These are phyloP conservation scores for Hypotaenidia okinawae DNA, from an alignment of 2,797 vertebrate genomes.

Conservation along the genomic window DNA sequence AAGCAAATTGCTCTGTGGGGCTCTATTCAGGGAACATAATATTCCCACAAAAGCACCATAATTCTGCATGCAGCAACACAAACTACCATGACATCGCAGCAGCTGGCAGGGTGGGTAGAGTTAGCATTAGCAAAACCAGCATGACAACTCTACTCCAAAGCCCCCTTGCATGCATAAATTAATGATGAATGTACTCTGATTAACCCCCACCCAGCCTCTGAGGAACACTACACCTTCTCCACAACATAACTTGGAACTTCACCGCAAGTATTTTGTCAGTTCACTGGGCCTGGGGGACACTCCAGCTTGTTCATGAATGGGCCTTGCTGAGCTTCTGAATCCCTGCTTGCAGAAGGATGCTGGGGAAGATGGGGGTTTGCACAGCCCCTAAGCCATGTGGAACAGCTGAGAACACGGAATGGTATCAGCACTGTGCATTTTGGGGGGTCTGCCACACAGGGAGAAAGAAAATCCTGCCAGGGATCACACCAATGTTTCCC, in stretches of 20 bases:
- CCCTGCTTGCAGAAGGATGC: neutral
- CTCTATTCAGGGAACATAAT: conserved; percentile 69
- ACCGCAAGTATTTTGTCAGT: neutral
- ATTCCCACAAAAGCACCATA: conserved; percentile 72
- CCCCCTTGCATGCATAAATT: conserved; percentile 58
- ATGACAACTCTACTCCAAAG: conserved; percentile 8
- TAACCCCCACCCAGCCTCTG: conserved; percentile 40
- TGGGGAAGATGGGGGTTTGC: neutral
- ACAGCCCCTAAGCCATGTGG: neutral
- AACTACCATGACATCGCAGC: conserved; percentile 48
- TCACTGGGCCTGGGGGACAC: neutral
- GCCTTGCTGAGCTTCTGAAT: neutral
- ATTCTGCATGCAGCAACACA: conserved; percentile 69
- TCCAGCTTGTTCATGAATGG: neutral
- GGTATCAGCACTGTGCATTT: neutral
- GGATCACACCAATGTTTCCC: neutral
- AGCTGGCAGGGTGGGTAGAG: conserved; percentile 49
- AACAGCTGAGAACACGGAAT: neutral
- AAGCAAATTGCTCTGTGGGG: conserved; percentile 70
- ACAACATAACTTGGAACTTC: neutral
- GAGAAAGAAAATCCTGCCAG: neutral
- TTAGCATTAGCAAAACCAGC: conserved; percentile 49
- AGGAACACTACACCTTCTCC: neutral
- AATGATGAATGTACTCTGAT: conserved; percentile 63
- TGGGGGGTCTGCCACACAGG: neutral